phyloP scores from a whole-genome alignment of 1,140 invertebrate species.

The Trypoxylus dichotomus region DNA sequence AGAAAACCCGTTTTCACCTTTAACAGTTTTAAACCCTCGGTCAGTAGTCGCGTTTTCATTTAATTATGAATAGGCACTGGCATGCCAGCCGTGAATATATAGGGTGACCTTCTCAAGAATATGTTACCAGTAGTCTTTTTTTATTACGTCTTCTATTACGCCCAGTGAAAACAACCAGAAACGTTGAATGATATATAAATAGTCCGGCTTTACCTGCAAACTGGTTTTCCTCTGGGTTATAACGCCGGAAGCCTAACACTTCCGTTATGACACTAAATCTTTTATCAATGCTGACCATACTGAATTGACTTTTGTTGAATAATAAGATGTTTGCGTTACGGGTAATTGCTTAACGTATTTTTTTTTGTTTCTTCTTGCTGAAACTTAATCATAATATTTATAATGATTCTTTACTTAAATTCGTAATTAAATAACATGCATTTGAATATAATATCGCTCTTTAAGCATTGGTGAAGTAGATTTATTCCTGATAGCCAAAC shows the following conservation, averaged over 20 bases:
- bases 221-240: background rate
- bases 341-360: conserved; percentile 20
- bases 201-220: conserved; percentile 10
- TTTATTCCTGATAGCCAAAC: too few species aligned
- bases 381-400: too few species aligned
- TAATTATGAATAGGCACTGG: conserved; percentile 13
- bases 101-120: background rate
- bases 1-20: background rate
- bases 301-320: conserved; percentile 25
- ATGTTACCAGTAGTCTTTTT: background rate
- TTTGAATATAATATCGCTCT: too few species aligned
- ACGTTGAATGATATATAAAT: conserved; percentile 25
- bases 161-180: conserved; percentile 4
- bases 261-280: conserved; percentile 22
- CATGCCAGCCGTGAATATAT: conserved; percentile 1
- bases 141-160: background rate
- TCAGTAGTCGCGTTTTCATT: background rate
- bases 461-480: too few species aligned
- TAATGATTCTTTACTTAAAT: too few species aligned
- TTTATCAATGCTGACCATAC: conserved; percentile 19
- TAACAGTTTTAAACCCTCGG: conserved; percentile 21
- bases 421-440: too few species aligned
- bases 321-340: conserved; percentile 19
- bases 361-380: background rate
- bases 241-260: conserved; percentile 11